Base-by-base conservation (phyloP, 2,113 vertebrate genomes). In the Etia nguti region DNA sequence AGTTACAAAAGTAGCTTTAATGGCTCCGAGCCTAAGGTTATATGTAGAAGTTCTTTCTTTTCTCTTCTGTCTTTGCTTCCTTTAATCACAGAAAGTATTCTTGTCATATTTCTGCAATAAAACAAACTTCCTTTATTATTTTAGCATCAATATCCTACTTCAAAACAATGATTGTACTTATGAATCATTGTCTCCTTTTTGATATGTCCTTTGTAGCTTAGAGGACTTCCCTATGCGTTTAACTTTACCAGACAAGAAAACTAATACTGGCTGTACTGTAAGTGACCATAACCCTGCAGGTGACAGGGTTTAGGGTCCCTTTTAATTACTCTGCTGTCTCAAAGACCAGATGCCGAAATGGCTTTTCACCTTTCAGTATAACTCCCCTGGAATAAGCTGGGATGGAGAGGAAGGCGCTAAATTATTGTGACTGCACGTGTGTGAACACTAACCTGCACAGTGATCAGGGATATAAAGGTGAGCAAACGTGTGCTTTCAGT, bases 311-410 rank as follows among this genome's bases (percentile, higher is more conserved):
- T 88, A 80, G 77, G 80, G 50, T 38, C 80, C 94, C 95, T 88
- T 92, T 83, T 95, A 81, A 88, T 96, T 96, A 96, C 90, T 93
- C 79, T 83, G 89, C 94, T 95, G 94, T 95, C 96, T 92, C 92
- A 93, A 82, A 90, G 92, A 79, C 92, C 93, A 91, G 59, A 95
- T 10, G 38, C 92, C 87, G 56, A 81, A 9, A 70, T 82, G 81
- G 70, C 46, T 85, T 82, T 88, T 89, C 85, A 82, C 80, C 79
- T 88, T 59, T 18, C 54, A 52, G 81, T 82, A 56, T 75, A 54
- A 48, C 88, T 84, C 77, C 92, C 93, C 3, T 65, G 96, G 54
- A 87, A 91, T 93, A 92, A 93, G 91, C 95, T 93, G 94, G 94
- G 93, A 34, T 46, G 70, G 22, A n/a, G 55, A 73, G 48, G 52